A percentile compares a stretch with the other conserved stretches of the same genome.
These are phyloP conservation scores for Andrena bicolor DNA, from an alignment of 2,888 invertebrate genomes.

Conservation along the genomic window DNA sequence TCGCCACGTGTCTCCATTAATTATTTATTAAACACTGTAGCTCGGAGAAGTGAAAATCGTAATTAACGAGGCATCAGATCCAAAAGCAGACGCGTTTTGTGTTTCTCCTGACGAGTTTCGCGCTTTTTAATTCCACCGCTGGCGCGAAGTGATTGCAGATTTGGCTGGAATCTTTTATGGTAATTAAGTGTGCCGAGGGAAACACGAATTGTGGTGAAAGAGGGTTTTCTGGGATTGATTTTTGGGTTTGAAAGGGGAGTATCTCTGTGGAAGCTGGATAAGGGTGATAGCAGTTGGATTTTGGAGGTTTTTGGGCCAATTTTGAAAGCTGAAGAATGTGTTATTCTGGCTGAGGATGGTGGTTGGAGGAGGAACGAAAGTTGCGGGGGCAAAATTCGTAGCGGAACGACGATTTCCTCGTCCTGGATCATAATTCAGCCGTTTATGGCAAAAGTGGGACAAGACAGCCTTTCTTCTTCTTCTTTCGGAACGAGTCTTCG, in stretches of 20 bases:
- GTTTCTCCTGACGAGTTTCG: background rate
- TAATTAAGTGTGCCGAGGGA: background rate
- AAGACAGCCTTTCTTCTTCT: slow-evolving; percentile 34
- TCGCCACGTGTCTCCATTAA: slow-evolving; percentile 7
- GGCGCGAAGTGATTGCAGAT: too few species aligned
- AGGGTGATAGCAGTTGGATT: too few species aligned
- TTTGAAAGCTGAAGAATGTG: too few species aligned
- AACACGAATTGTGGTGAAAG: background rate
- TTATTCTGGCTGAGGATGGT: background rate
- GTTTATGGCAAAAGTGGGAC: slow-evolving; percentile 60
- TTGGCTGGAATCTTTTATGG: background rate
- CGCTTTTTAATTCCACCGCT: slow-evolving; percentile 11
- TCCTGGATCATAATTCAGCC: slow-evolving; percentile 66
- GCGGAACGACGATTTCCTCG: slow-evolving; percentile 62
- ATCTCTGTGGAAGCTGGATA: too few species aligned
- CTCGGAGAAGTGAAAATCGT: slow-evolving; percentile 21
- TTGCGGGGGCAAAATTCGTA: slow-evolving; percentile 53
- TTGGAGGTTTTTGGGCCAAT: too few species aligned
- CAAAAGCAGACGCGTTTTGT: background rate
- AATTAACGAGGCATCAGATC: slow-evolving; percentile 25
- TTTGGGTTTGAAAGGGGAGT: too few species aligned
- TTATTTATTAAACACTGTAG: slow-evolving; percentile 19
- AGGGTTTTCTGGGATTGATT: too few species aligned
- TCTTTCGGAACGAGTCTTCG: background rate
- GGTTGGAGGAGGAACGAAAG: background rate